Evolutionary conservation across 2,888 invertebrate species (phyloP).

Genomic region (Lasiommata megera): DNA sequence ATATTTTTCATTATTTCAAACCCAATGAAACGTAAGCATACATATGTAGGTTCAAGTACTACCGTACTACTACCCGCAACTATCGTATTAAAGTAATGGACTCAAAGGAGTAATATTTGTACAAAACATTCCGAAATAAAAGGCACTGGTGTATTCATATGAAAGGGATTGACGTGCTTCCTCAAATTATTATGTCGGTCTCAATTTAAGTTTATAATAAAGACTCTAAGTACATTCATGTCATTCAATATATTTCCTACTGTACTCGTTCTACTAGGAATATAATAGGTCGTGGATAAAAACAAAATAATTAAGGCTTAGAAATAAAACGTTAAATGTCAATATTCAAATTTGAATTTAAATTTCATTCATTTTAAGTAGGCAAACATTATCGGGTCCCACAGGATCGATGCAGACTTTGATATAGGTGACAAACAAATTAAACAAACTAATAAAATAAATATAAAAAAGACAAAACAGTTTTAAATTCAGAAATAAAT

Average conservation of each 20-base stretch:
- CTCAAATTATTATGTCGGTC: conserved; percentile 31
- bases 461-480: too few relatives aligned
- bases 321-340: background rate
- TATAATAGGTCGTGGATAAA: conserved; percentile 18
- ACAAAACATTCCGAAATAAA: conserved; percentile 48
- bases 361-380: too few relatives aligned
- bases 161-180: conserved; percentile 36
- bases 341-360: background rate
- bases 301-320: conserved; percentile 11
- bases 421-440: too few relatives aligned
- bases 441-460: too few relatives aligned
- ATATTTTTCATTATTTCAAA: too few relatives aligned
- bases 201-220: conserved; percentile 30
- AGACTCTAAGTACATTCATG: conserved; percentile 27
- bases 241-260: conserved; percentile 18
- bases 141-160: conserved; percentile 38
- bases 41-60: background rate
- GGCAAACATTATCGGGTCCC: too few relatives aligned
- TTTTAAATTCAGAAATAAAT: too few relatives aligned
- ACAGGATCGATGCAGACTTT: too few relatives aligned
- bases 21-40: too few relatives aligned
- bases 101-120: conserved; percentile 46
- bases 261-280: conserved; percentile 17
- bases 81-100: conserved; percentile 40
- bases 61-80: conserved; percentile 34